Evolutionary conservation across 2,888 invertebrate species (phyloP).

Genomic region (Ypsolopha sequella): DNA sequence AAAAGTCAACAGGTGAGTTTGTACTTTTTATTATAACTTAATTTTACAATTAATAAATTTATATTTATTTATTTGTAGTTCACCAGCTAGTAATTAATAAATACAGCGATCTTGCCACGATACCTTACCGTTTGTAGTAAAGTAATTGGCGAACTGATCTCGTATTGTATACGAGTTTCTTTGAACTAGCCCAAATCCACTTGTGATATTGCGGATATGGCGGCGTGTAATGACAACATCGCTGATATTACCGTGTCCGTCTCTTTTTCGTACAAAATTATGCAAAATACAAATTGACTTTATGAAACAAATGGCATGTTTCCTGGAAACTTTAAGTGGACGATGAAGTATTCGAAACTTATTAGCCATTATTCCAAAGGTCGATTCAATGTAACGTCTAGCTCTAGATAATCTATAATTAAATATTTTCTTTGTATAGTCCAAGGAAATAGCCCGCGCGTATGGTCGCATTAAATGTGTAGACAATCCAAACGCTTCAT

Average conservation of each 20-base stretch:
- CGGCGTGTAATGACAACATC: constrained; percentile 12
- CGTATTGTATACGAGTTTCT: constrained; percentile 16
- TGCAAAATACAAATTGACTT: constrained; percentile 7
- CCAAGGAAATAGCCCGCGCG: constrained; percentile 6
- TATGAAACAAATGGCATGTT: constrained; percentile 3
- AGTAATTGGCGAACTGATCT: constrained; percentile 17
- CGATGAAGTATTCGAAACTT: constrained; percentile 6
- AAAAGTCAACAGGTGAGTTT: no score
- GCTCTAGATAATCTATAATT: constrained; percentile 14
- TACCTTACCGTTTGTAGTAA: constrained; percentile 14
- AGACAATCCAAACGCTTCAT: constrained; percentile 20
- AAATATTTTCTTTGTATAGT: constrained; percentile 10
- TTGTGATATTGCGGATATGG: constrained; percentile 15
- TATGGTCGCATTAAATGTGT: constrained; percentile 17
- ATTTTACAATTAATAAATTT: no score
- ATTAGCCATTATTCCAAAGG: constrained; percentile 10
- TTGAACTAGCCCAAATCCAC: constrained; percentile 14
- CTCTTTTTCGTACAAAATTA: constrained; percentile 5
- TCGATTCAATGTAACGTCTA: constrained; percentile 10
- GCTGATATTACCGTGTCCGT: constrained; percentile 5
- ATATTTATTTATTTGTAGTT: no score
- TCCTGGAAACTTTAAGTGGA: constrained; percentile 4
- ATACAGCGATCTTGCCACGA: constrained; percentile 17
- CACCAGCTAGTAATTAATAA: no score
- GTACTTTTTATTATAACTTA: no score